Evolutionary conservation across 2,888 invertebrate species (phyloP), one percentile per base, ranked within the genome.

Genomic region (Oscheius myriophilus): DNA sequence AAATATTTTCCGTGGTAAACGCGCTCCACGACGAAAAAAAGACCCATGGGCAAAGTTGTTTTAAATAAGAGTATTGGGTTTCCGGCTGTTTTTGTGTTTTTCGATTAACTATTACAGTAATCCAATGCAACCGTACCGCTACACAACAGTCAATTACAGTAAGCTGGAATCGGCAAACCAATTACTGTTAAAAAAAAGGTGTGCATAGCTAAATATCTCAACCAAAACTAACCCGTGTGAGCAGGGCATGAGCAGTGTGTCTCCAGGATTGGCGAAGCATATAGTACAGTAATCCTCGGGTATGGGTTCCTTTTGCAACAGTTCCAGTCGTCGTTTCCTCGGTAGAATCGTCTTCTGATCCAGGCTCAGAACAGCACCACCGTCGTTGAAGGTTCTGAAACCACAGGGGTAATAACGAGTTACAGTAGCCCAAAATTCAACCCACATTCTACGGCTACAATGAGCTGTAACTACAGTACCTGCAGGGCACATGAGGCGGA

Each of bases 331-430:
- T 82, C 93, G 90, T 85, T 93, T 92, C 77, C 90, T 90, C 2
- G 95, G 95, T 82, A 94, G 89, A 73, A 95, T 92, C 69, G 91
- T 91, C 89, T 93, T 93, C 83, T 92, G 91, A 75, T 92, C 92
- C 1, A 91, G 90, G n/a, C 90, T 90, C 59, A 95, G 89, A n/a
- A 87, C 87, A 18, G 92, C 93, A 82, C 90, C 89, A 57, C 92
- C 91, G 86, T 95, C 75, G 52, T 80, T 80, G 71, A 78, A 80
- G 12, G 70, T 62, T 45, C 73, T 59, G 39, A 21, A 69, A 63
- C 49, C 14, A n/a, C 18, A 21, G 39, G n/a, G n/a, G 12, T 41
- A 46, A 25, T 58, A 14, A 41, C 3, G 2, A 21, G 14, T 33
- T 18, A 21, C 49, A 63, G n/a, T 39, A 42, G 12, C 9, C 39